These are phyloP conservation scores for Centropus bengalensis DNA, from an alignment of 2,113 vertebrate genomes.

Conservation along the genomic window DNA sequence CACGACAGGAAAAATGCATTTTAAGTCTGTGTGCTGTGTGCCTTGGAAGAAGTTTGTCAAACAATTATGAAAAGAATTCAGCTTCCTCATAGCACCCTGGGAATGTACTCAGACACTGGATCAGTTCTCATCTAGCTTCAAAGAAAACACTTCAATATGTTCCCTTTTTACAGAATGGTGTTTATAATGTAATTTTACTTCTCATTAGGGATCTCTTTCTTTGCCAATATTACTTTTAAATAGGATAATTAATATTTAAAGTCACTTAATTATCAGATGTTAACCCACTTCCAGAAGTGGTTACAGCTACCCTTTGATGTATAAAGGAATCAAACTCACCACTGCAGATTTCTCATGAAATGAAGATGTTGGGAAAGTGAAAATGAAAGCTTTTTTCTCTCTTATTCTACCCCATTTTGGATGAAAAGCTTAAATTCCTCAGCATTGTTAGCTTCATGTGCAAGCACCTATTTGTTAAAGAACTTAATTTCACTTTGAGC, in stretches of 20 bases:
- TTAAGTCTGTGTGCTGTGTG: constrained; percentile 8
- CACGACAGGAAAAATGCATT: constrained; percentile 37
- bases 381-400: neutral
- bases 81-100: constrained; percentile 7
- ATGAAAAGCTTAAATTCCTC: neutral
- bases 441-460: neutral
- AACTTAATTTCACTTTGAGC: neutral
- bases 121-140: constrained; percentile 9
- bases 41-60: constrained; percentile 35
- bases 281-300: constrained; percentile 29
- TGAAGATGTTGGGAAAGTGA: neutral
- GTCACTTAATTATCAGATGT: constrained; percentile 38
- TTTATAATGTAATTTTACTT: constrained; percentile 39
- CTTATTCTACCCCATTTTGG: neutral
- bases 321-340: constrained; percentile 10
- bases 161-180: neutral
- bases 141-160: constrained; percentile 27
- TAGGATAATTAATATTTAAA: constrained; percentile 62
- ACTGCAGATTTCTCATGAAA: neutral
- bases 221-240: constrained; percentile 39
- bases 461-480: neutral
- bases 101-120: constrained; percentile 11
- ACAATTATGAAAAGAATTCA: constrained; percentile 26
- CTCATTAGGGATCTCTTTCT: constrained; percentile 29
- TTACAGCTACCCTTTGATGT: constrained; percentile 16